Evolutionary conservation across 1,140 invertebrate species (phyloP).

Genomic region (Palaemon carinicauda): DNA sequence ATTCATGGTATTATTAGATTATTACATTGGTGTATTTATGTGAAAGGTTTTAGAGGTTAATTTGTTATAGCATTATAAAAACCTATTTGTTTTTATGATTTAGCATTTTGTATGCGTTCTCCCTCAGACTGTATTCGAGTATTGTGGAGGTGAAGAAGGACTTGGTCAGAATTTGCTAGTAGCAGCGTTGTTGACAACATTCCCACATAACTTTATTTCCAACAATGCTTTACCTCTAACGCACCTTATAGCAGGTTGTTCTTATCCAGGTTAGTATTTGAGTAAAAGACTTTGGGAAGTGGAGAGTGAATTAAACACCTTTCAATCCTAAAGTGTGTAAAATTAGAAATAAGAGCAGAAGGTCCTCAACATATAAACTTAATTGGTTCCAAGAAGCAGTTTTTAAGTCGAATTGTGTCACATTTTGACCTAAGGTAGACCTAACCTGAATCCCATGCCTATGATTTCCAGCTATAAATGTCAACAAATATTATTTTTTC

Average conservation of each 20-base stretch:
- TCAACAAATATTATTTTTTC: too few species aligned
- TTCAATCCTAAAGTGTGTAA: neutral
- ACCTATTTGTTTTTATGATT: too few species aligned
- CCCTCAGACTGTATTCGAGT: conserved; percentile 3
- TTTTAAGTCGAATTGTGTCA: too few species aligned
- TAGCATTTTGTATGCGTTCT: neutral
- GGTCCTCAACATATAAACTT: too few species aligned
- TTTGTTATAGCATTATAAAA: too few species aligned
- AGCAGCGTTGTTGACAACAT: conserved; percentile 58
- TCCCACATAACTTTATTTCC: conserved; percentile 60
- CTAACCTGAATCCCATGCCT: too few species aligned
- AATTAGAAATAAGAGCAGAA: neutral
- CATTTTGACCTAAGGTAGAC: too few species aligned
- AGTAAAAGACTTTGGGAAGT: neutral
- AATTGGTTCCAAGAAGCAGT: too few species aligned
- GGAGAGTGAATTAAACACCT: neutral
- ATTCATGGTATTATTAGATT: too few species aligned
- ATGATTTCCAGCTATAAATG: too few species aligned
- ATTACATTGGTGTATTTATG: too few species aligned
- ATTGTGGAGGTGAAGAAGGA: conserved; percentile 31
- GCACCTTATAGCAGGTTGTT: conserved; percentile 36
- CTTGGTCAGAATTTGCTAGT: conserved; percentile 59
- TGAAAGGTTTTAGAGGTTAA: too few species aligned
- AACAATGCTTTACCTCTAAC: conserved; percentile 62
- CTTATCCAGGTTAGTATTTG: conserved; percentile 19